Conservation (phyloP, 2,888 invertebrate genomes). For the Drosophila anomalata region DNA sequence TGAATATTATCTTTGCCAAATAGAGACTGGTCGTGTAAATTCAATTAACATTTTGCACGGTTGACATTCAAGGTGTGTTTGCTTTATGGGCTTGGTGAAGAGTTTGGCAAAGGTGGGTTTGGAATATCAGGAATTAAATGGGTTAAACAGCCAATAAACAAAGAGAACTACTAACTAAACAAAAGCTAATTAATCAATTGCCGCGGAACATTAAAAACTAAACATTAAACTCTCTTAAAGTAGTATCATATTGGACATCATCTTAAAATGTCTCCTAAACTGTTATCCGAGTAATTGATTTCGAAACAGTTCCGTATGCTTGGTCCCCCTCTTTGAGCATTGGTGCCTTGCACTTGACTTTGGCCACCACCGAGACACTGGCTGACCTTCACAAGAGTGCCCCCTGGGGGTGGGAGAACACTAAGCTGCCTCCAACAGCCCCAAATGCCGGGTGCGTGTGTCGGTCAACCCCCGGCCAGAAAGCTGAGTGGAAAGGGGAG, state of each 20-base stretch:
- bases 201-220: neutral
- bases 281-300: slow-evolving; percentile 3
- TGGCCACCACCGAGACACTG: slow-evolving; percentile 41
- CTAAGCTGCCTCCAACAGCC: slow-evolving; percentile 29
- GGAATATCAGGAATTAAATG: neutral
- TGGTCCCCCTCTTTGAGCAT: slow-evolving; percentile 11
- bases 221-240: neutral
- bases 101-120: neutral
- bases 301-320: slow-evolving; percentile 18
- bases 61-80: neutral
- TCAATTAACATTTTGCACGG: slow-evolving; percentile 1
- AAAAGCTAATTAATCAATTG: neutral
- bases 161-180: neutral
- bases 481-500: slow-evolving; percentile 20
- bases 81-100: neutral
- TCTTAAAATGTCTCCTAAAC: neutral
- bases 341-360: slow-evolving; percentile 51
- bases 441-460: slow-evolving; percentile 39
- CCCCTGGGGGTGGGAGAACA: slow-evolving; percentile 16
- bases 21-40: neutral
- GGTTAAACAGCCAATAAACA: neutral
- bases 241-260: neutral
- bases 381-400: slow-evolving; percentile 53
- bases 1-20: neutral
- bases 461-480: slow-evolving; percentile 17